Percentiles rank a stretch among this genome's conserved stretches.
These are phyloP conservation scores for Drosophila anomalipes DNA, from an alignment of 2,888 invertebrate species.

Conservation along the genomic window DNA sequence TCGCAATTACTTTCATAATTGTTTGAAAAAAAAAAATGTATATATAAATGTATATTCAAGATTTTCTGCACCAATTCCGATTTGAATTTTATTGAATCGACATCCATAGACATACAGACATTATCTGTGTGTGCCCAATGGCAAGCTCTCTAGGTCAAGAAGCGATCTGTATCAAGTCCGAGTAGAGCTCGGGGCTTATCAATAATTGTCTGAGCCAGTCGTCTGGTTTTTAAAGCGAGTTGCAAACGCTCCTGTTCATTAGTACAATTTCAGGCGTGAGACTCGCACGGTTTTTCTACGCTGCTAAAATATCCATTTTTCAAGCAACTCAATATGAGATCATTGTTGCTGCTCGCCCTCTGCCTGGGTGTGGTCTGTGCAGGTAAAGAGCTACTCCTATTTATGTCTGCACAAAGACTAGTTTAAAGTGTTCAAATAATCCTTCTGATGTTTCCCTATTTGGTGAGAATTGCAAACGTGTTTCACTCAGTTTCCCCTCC, in stretches of 20 bases:
- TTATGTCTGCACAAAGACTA: neutral
- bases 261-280: conserved; percentile 70
- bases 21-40: conserved; percentile 13
- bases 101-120: conserved; percentile 1
- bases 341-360: conserved; percentile 79
- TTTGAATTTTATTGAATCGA: conserved; percentile 22
- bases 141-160: conserved; percentile 77
- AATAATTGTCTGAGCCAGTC: conserved; percentile 42
- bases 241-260: conserved; percentile 64
- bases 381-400: conserved; percentile 74
- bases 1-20: conserved; percentile 73
- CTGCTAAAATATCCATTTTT: conserved; percentile 12
- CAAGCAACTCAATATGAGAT: conserved; percentile 77
- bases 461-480: neutral
- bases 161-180: conserved; percentile 70
- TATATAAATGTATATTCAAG: conserved; percentile 23
- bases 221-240: conserved; percentile 58
- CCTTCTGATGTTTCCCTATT: conserved; percentile 10
- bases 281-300: conserved; percentile 62
- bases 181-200: conserved; percentile 42
- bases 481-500: neutral
- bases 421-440: conserved; percentile 13
- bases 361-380: conserved; percentile 82
- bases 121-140: conserved; percentile 26
- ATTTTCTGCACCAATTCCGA: conserved; percentile 78